phyloP scores from a whole-genome alignment of 2,113 vertebrate species.

The Sceloporus undulatus region DNA sequence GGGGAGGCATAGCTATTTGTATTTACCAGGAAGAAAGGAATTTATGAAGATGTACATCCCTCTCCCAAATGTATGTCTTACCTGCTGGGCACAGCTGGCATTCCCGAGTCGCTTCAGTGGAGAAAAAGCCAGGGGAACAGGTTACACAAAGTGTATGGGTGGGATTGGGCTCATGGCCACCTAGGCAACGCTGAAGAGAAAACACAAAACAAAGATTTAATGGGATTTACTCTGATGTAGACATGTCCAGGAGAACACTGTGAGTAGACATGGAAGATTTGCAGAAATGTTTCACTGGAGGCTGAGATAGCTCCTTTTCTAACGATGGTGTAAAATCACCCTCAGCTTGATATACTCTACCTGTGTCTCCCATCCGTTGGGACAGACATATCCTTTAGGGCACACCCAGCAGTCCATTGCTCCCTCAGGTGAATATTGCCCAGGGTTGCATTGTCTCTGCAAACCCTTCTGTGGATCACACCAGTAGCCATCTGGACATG shows the following conservation, averaged over 20 bases:
- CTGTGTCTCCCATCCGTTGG: constrained; percentile 75
- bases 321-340: neutral
- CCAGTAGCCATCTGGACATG: constrained; percentile 84
- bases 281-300: neutral
- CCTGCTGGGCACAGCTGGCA: constrained; percentile 84
- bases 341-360: constrained; percentile 50
- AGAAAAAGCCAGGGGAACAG: constrained; percentile 75
- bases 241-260: neutral
- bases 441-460: constrained; percentile 77
- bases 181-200: constrained; percentile 66
- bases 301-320: neutral
- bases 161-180: constrained; percentile 78
- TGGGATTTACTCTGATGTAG: neutral
- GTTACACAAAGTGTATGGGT: constrained; percentile 69
- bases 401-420: constrained; percentile 80
- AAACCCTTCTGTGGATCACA: constrained; percentile 74
- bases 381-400: constrained; percentile 80
- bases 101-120: constrained; percentile 62
- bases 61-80: constrained; percentile 46
- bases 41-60: too few species aligned
- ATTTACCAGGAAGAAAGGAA: too few species aligned
- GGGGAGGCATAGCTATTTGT: too few species aligned
- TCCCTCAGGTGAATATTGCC: constrained; percentile 83
- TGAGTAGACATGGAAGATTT: neutral
- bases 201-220: constrained; percentile 13